Evolutionary conservation across 2,888 invertebrate genomes (phyloP).

Genomic region (Galeopsomyia nigrocyanea): DNA sequence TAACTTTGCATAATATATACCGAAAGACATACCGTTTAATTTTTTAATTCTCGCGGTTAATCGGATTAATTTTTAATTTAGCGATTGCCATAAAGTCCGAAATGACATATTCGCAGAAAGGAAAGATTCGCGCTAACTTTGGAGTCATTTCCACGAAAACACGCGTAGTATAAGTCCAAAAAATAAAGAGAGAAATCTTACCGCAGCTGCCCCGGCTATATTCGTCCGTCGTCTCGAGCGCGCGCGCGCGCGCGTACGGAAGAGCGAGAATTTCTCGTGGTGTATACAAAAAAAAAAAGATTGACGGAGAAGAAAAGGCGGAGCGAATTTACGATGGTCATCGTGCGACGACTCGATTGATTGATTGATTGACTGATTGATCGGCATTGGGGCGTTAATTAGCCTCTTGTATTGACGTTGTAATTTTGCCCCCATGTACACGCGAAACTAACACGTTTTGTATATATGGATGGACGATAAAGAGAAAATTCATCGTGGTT

Average conservation of each 20-base stretch:
- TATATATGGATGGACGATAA: no score
- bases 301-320: neutral
- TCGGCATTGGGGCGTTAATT: neutral
- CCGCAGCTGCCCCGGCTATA: constrained; percentile 21
- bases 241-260: neutral
- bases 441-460: no score
- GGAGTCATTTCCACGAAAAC: constrained; percentile 34
- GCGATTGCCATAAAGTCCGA: no score
- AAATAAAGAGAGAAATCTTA: neutral
- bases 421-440: no score
- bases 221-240: constrained; percentile 29
- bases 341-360: neutral
- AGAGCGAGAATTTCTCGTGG: neutral
- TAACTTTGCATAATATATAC: no score
- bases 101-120: constrained; percentile 24
- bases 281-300: neutral
- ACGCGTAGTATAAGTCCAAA: constrained; percentile 7
- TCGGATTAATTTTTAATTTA: no score
- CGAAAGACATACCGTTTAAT: no score
- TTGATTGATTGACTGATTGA: constrained; percentile 30
- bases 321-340: neutral
- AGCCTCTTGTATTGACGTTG: neutral
- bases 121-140: constrained; percentile 35
- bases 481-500: no score
- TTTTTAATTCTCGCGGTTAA: no score